Percentiles rank a stretch among this genome's conserved stretches.
phyloP scores from a whole-genome alignment of 2,888 invertebrate species.

The Macrosoma leucophasiata region DNA sequence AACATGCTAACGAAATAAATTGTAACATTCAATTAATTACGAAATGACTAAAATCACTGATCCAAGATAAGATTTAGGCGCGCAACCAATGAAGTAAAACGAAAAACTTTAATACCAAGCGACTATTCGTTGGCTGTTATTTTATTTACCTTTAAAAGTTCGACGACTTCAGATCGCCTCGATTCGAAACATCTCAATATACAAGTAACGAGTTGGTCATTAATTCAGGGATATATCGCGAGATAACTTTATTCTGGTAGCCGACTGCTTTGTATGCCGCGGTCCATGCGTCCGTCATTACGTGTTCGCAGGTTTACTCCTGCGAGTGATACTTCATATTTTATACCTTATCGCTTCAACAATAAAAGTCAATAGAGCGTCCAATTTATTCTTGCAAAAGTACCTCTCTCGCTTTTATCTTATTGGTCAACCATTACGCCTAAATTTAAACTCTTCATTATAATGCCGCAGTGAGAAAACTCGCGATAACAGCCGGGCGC shows the following conservation, averaged over 20 bases:
- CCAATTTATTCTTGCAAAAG: slow-evolving; percentile 36
- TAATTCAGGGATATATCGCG: slow-evolving; percentile 73
- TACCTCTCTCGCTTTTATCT: slow-evolving; percentile 71
- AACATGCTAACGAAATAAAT: neutral
- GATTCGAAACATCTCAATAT: slow-evolving; percentile 70
- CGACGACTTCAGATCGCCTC: slow-evolving; percentile 54
- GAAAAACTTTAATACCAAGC: no score
- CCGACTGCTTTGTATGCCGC: slow-evolving; percentile 73
- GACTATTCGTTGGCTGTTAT: slow-evolving; percentile 10
- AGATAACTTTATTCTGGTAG: slow-evolving; percentile 76
- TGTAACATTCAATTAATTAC: neutral
- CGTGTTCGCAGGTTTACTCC: slow-evolving; percentile 40
- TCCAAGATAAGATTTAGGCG: no score
- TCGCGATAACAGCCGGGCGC: slow-evolving; percentile 58
- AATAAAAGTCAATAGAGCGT: slow-evolving; percentile 27
- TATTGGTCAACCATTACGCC: slow-evolving; percentile 75
- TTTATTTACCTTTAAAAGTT: slow-evolving; percentile 44
- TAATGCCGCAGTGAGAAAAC: slow-evolving; percentile 70
- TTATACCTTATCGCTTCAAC: slow-evolving; percentile 30
- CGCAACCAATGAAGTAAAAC: no score
- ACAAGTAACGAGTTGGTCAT: slow-evolving; percentile 74
- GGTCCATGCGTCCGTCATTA: slow-evolving; percentile 72
- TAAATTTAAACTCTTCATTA: slow-evolving; percentile 76
- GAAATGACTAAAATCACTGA: neutral
- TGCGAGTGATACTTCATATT: slow-evolving; percentile 25